A percentile compares a stretch with the other conserved stretches of the same genome.
Evolutionary conservation across 2,888 invertebrate species (phyloP).

Genomic region (Hirtodrosophila histrioides): DNA sequence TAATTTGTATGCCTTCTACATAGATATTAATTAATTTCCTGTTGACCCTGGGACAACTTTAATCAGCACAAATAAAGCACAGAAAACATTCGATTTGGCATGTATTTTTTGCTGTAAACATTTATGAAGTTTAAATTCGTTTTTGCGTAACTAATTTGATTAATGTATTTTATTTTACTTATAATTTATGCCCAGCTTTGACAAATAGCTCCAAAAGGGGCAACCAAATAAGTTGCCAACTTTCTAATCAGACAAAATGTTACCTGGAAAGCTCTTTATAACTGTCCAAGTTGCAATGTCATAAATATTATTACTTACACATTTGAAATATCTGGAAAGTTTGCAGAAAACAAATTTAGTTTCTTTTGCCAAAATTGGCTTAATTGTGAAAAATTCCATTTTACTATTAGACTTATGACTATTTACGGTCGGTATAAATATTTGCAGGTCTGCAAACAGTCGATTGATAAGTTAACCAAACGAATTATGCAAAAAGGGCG

Average conservation of each 20-base stretch:
- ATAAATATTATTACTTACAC: constrained; percentile 2
- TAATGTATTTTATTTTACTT: background rate
- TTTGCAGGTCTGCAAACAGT: too few species aligned
- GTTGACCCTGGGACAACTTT: constrained; percentile 15
- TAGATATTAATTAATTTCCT: constrained; percentile 9
- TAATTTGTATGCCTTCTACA: constrained; percentile 4
- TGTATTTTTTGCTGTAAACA: constrained; percentile 35
- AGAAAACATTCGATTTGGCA: constrained; percentile 23
- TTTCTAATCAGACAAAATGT: constrained; percentile 25
- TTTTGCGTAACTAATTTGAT: constrained; percentile 36
- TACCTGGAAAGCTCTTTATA: constrained; percentile 17
- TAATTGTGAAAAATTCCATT: too few species aligned
- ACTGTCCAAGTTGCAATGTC: constrained; percentile 20
- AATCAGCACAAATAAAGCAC: constrained; percentile 30
- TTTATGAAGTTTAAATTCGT: constrained; percentile 59
- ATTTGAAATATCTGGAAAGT: too few species aligned
- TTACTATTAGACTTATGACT: too few species aligned
- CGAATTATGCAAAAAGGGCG: too few species aligned
- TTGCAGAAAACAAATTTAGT: background rate
- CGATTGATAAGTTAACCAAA: too few species aligned
- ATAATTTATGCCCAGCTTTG: background rate
- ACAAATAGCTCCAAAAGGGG: background rate
- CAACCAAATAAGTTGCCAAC: constrained; percentile 13
- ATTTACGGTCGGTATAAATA: too few species aligned
- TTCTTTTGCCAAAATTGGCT: too few species aligned